Evolutionary conservation across 2,797 vertebrate species (phyloP).

Genomic region (Masticophis lateralis): DNA sequence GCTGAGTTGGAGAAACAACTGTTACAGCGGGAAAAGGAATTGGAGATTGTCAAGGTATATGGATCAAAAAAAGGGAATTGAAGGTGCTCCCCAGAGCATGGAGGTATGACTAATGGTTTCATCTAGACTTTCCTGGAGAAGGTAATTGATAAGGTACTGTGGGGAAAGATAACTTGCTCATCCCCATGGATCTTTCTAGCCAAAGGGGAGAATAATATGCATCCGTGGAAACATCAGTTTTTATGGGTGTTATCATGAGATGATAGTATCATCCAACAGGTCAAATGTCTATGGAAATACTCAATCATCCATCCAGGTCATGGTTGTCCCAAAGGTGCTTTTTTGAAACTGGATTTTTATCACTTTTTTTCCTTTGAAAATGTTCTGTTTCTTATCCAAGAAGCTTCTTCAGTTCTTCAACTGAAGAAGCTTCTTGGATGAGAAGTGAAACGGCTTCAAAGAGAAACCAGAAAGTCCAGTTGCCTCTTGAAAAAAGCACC

Average conservation of each 20-base stretch:
- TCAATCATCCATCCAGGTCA: neutral
- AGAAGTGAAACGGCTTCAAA: too few species aligned
- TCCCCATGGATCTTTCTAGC: neutral
- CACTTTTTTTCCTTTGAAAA: neutral
- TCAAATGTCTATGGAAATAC: neutral
- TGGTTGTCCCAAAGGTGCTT: neutral
- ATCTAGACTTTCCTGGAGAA: neutral
- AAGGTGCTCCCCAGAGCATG: neutral
- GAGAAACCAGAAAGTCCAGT: too few species aligned
- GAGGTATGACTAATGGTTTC: neutral
- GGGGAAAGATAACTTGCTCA: neutral
- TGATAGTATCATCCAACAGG: neutral
- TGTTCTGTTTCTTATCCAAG: neutral
- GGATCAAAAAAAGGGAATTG: neutral
- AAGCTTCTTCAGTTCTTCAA: too few species aligned
- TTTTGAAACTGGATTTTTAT: neutral
- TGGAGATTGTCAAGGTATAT: constrained; percentile 83
- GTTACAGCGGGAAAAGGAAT: constrained; percentile 91
- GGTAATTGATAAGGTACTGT: neutral
- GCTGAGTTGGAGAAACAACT: constrained; percentile 93
- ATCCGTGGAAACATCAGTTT: neutral
- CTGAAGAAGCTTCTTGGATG: too few species aligned
- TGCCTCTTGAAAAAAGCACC: too few species aligned
- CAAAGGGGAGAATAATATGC: neutral
- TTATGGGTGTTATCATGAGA: neutral